Base-by-base conservation (phyloP, 2,888 invertebrate genomes). In the Ommatoiulus sabulosus region DNA sequence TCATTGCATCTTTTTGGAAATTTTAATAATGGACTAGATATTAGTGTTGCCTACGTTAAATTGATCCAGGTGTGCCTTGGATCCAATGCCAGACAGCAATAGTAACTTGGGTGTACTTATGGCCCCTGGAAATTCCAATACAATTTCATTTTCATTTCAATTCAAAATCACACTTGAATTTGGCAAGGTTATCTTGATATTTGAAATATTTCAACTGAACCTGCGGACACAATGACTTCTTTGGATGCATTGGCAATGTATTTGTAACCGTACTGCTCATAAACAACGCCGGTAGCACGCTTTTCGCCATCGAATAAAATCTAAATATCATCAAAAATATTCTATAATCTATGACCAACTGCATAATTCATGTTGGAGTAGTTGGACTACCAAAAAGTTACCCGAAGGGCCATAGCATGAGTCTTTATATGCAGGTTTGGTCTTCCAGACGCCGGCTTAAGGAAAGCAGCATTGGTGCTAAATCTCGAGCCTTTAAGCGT, bases 401-500 rank as follows among this genome's bases (percentile, higher is more conserved):
- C 94, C 92, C 95, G 95, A 0, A 96, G 96, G 0, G 95, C 97
- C 90, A 96, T 96, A 0, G 97, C 94, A 91, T 96, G 94, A 95
- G 97, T 96, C 0, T 97, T 95, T 15, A 98, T 94, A 91, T 98
- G 96, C 0, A 98, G 93, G 92, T 97, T 98, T n/a, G 94, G 94
- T 0, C 97, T 94, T 2, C 96, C 93, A 88, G 97, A 94, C 0
- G 96, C 95, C 0, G 97, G 96, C 89, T 97, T 93, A 1, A 98
- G 92, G 91, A 97, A 98, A 0, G 97, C 97, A 93, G 97, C 97
- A 0, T 96, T 95, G 0, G 97, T 96, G 7, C 97, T 97, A 91
- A 97, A 98, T 0, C 98, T 94, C 57, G 96, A 95, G 0, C 97
- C 97, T n/a, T 97, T 96, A 91, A 96, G 94, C 91, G 96, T 95